Percentiles rank a stretch among this genome's conserved stretches.
Evolutionary conservation across 2,888 invertebrate species (phyloP).

Genomic region (Campoplex nolae): DNA sequence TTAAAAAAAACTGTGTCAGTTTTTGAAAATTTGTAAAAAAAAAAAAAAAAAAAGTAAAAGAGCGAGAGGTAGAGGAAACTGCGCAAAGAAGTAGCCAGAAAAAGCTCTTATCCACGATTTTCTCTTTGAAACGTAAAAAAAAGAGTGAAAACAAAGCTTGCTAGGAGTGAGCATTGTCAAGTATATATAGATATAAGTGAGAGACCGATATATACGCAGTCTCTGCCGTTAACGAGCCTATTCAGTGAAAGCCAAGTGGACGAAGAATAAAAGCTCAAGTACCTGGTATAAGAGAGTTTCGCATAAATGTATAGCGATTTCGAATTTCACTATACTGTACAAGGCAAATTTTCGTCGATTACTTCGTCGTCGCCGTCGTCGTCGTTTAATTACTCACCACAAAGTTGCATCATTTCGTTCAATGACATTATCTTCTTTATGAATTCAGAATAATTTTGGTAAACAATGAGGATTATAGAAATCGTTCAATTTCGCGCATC

Average conservation of each 20-base stretch:
- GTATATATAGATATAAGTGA: background rate
- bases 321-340: background rate
- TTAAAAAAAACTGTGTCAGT: background rate
- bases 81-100: background rate
- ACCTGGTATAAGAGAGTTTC: slow-evolving; percentile 20
- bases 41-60: background rate
- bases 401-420: background rate
- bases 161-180: slow-evolving; percentile 60
- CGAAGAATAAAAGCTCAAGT: slow-evolving; percentile 58
- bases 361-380: slow-evolving; percentile 29
- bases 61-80: background rate
- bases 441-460: background rate
- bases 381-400: slow-evolving; percentile 25
- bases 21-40: background rate
- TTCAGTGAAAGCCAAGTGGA: slow-evolving; percentile 63
- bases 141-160: slow-evolving; percentile 35
- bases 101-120: background rate
- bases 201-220: slow-evolving; percentile 24
- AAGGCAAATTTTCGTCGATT: slow-evolving; percentile 30
- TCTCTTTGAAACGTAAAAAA: slow-evolving; percentile 23
- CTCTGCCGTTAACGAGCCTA: slow-evolving; percentile 67
- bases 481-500: background rate
- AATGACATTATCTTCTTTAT: background rate
- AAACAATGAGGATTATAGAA: background rate
- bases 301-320: slow-evolving; percentile 13